Evolutionary conservation across 2,888 invertebrate species (phyloP).

Genomic region (Drosophila cognata): DNA sequence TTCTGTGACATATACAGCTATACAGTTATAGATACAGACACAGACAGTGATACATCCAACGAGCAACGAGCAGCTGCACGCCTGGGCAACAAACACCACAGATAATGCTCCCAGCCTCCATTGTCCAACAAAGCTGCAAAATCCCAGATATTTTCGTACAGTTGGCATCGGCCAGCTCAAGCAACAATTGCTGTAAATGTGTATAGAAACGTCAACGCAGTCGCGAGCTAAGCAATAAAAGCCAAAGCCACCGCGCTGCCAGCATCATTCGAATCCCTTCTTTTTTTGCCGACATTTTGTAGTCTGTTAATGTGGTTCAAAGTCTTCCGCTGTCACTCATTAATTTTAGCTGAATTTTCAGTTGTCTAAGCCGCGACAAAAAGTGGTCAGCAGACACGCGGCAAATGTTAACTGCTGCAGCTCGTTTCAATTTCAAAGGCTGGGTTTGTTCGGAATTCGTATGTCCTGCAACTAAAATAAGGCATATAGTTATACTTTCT

Average conservation of each 20-base stretch:
- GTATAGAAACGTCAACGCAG: slow-evolving; percentile 35
- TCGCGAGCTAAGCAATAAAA: slow-evolving; percentile 45
- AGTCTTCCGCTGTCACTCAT: slow-evolving; percentile 44
- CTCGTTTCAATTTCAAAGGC: slow-evolving; percentile 4
- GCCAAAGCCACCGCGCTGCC: slow-evolving; percentile 36
- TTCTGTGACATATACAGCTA: slow-evolving; percentile 39
- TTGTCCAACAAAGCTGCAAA: slow-evolving; percentile 48
- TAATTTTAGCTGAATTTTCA: slow-evolving; percentile 43
- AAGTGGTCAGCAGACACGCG: slow-evolving; percentile 40
- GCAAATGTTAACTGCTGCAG: slow-evolving; percentile 36
- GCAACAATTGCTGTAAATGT: slow-evolving; percentile 42
- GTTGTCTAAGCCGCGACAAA: slow-evolving; percentile 28
- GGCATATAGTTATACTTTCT: neutral
- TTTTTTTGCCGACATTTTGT: slow-evolving; percentile 12
- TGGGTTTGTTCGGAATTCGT: neutral
- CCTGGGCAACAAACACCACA: slow-evolving; percentile 40
- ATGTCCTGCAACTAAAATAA: neutral
- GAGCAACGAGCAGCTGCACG: slow-evolving; percentile 31
- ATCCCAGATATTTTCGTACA: slow-evolving; percentile 38
- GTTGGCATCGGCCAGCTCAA: slow-evolving; percentile 29
- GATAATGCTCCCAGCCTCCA: slow-evolving; percentile 51
- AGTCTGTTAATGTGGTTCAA: slow-evolving; percentile 29
- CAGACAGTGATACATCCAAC: slow-evolving; percentile 25
- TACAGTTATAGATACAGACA: slow-evolving; percentile 22
- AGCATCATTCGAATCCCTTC: slow-evolving; percentile 29